Conservation (phyloP, 1,140 invertebrate species). For the Diabrotica virgifera region DNA sequence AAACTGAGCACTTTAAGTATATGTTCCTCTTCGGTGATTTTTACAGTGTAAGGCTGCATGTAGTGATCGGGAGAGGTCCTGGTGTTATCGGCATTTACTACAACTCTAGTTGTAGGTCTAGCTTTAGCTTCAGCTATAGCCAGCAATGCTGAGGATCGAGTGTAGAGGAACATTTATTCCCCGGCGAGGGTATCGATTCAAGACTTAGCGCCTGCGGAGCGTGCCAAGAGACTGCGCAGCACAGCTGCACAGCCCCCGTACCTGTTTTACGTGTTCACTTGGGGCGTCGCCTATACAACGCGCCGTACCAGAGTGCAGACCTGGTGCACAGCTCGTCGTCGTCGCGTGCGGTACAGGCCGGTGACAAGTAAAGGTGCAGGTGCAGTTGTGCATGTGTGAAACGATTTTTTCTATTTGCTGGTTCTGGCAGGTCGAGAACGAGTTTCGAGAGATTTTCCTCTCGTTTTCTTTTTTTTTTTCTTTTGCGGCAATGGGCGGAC, state of each 20-base stretch:
- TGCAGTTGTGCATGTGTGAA: conserved; percentile 21
- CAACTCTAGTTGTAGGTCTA: background rate
- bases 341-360: conserved; percentile 5
- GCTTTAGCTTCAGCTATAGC: background rate
- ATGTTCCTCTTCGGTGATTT: no score
- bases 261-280: conserved; percentile 39
- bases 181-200: conserved; percentile 39
- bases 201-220: conserved; percentile 6
- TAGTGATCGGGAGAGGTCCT: background rate
- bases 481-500: background rate
- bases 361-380: conserved; percentile 12
- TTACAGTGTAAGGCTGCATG: no score
- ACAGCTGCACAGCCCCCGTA: conserved; percentile 39
- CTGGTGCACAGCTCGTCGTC: conserved; percentile 10
- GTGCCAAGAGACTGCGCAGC: conserved; percentile 24
- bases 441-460: background rate
- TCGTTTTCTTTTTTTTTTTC: background rate
- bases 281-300: conserved; percentile 40
- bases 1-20: no score
- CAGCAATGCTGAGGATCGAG: background rate
- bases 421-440: background rate
- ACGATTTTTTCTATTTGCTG: conserved; percentile 12
- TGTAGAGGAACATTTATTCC: conserved; percentile 27
- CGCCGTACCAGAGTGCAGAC: conserved; percentile 20
- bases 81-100: background rate